Evolutionary conservation across 2,888 invertebrate species (phyloP), one percentile per base, ranked within the genome.

Genomic region (Drosophila neotestacea): DNA sequence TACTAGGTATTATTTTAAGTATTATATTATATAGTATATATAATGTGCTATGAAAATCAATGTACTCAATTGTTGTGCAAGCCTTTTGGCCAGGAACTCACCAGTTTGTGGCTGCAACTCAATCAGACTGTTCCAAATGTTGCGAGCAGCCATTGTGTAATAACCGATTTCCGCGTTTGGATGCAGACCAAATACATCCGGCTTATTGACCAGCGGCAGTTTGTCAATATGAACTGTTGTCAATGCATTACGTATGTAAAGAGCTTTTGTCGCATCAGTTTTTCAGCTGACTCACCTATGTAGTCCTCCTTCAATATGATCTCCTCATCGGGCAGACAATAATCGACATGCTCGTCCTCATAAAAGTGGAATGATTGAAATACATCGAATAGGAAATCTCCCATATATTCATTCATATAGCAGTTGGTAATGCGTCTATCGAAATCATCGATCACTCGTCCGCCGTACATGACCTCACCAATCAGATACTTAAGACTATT

Each of bases 111-210:
- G 98, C 91, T 98, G 98, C 46, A 98, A 93, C 85, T 98, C 97
- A 77, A 97, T 96, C 78, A 98, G 94, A 90, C 96, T 95, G 46
- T 92, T 93, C 97, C 98, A 98, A 94, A 98, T 97, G 90, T 95
- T 96, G 81, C 96, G 95, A 9, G 97, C 96, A 0, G 97, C 96
- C 91, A 96, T 95, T 59, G 97, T 97, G 92, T 97, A 98, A 93
- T 98, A 98, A 6, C 97, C 97, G 90, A 98, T 98, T 94, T 98
- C 98, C 0, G 98, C 98, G 93, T 98, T 98, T n/a, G 97, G 95
- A 93, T 98, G 97, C 54, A 98, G 93, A 7, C 98, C 98, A 93
- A 98, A 97, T 61, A 98, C 97, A 91, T 97, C 97, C 2, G 98
- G 98, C 10, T 96, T 95, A 92, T 97, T 98, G 22, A 95, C 95